phyloP scores from a whole-genome alignment of 1,140 invertebrate genomes.

The Drosophila lacertosa region DNA sequence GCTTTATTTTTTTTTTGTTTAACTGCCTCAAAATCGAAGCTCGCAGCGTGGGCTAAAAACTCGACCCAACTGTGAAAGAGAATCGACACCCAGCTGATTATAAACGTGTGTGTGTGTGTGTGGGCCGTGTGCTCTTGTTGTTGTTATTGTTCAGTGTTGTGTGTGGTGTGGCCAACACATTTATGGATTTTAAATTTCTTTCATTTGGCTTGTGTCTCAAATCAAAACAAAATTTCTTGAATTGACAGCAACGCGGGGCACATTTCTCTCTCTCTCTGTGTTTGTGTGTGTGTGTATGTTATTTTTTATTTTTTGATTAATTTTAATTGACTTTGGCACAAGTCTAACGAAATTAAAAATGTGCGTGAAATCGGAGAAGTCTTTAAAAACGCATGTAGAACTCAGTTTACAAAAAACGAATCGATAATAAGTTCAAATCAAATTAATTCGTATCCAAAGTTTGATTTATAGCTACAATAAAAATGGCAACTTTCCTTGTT shows the following conservation, averaged over 20 bases:
- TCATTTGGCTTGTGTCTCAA: constrained; percentile 72
- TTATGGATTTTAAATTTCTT: constrained; percentile 34
- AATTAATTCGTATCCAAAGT: constrained; percentile 4
- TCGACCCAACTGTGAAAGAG: constrained; percentile 38
- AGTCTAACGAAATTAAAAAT: constrained; percentile 58
- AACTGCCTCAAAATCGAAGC: constrained; percentile 23
- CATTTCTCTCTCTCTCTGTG: background rate
- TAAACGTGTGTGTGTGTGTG: constrained; percentile 25
- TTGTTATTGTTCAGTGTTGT: too few species aligned
- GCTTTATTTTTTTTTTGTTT: background rate
- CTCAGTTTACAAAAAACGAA: constrained; percentile 40
- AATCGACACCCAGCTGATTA: constrained; percentile 46
- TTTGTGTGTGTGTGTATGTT: background rate
- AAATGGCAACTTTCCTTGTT: background rate
- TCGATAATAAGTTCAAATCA: constrained; percentile 26
- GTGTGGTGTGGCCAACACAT: constrained; percentile 33
- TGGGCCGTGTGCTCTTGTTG: constrained; percentile 25
- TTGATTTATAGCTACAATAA: background rate
- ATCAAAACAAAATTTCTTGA: constrained; percentile 59
- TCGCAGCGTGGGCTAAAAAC: constrained; percentile 46
- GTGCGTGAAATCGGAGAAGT: constrained; percentile 55
- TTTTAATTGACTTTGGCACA: constrained; percentile 73
- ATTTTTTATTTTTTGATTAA: constrained; percentile 48
- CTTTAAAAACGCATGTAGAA: constrained; percentile 18
- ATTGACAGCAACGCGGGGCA: constrained; percentile 65